These are phyloP conservation scores for Blastobasis adustella DNA, from an alignment of 2,888 invertebrate genomes.

Conservation along the genomic window DNA sequence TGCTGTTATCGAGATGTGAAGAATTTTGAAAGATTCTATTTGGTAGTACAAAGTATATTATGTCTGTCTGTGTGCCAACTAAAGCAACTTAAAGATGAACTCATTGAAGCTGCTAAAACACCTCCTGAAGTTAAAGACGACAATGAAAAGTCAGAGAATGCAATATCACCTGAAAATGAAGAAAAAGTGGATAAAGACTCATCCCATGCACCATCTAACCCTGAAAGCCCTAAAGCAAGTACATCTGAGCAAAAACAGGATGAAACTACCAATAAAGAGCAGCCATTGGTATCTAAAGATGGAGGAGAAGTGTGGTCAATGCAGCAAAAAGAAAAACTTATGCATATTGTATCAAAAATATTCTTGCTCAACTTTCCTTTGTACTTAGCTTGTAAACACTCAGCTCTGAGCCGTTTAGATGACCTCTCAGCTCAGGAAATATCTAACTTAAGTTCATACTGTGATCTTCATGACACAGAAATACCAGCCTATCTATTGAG, in stretches of 20 bases:
- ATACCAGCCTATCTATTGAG: slow-evolving; percentile 92
- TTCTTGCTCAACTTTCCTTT: slow-evolving; percentile 93
- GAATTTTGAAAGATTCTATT: slow-evolving; percentile 93
- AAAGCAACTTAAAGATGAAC: slow-evolving; percentile 79
- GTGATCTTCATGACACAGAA: slow-evolving; percentile 95
- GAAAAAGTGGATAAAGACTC: slow-evolving; percentile 27
- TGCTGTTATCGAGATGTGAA: slow-evolving; percentile 95
- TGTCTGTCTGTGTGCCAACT: slow-evolving; percentile 88
- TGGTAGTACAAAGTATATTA: slow-evolving; percentile 90
- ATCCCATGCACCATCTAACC: slow-evolving; percentile 20
- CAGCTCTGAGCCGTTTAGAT: slow-evolving; percentile 85
- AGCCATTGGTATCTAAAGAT: slow-evolving; percentile 32
- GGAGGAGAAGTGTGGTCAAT: slow-evolving; percentile 79
- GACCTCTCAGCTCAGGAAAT: slow-evolving; percentile 90
- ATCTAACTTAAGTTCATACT: slow-evolving; percentile 84
- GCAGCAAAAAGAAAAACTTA: slow-evolving; percentile 90
- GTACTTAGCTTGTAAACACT: slow-evolving; percentile 90
- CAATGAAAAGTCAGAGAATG: slow-evolving; percentile 28
- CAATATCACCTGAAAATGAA: slow-evolving; percentile 25
- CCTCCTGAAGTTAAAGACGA: slow-evolving; percentile 41
- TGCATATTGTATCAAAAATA: slow-evolving; percentile 89
- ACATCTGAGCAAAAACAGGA: slow-evolving; percentile 34
- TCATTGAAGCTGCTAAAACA: slow-evolving; percentile 54
- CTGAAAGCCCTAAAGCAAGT: slow-evolving; percentile 32
- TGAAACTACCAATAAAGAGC: slow-evolving; percentile 21